These are phyloP conservation scores for Fulmarus glacialis DNA, from an alignment of 2,113 vertebrate species.

Conservation along the genomic window DNA sequence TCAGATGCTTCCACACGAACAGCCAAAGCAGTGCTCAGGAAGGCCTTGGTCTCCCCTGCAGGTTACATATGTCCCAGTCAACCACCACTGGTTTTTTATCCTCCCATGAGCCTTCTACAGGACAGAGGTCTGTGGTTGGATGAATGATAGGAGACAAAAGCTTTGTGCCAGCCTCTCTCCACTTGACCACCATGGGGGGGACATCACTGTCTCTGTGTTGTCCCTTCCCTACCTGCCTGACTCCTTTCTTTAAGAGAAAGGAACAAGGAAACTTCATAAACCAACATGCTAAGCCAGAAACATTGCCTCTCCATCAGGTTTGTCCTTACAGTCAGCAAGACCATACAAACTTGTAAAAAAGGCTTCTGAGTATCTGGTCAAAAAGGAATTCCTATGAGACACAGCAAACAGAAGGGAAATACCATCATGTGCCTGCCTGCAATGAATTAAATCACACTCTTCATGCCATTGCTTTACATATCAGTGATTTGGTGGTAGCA, in stretches of 20 bases:
- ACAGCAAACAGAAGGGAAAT: background rate
- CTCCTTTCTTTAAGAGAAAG: background rate
- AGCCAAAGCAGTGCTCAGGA: background rate
- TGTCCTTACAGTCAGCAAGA: background rate
- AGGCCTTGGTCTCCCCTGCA: background rate
- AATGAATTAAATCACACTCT: background rate
- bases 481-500: background rate
- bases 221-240: background rate
- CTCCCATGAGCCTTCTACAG: background rate
- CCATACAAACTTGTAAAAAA: background rate
- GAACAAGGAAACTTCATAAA: background rate
- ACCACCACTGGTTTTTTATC: background rate
- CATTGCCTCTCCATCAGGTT: background rate
- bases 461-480: background rate
- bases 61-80: background rate
- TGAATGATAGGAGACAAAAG: background rate
- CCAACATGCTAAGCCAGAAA: background rate
- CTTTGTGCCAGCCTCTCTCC: background rate
- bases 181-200: rapidly evolving
- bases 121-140: background rate
- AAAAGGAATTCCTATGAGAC: background rate
- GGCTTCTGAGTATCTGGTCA: background rate
- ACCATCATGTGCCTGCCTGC: background rate
- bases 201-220: background rate
- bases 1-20: background rate